These are phyloP conservation scores for Lutjanus campechanus DNA, from an alignment of 2,797 vertebrate genomes.

Conservation along the genomic window DNA sequence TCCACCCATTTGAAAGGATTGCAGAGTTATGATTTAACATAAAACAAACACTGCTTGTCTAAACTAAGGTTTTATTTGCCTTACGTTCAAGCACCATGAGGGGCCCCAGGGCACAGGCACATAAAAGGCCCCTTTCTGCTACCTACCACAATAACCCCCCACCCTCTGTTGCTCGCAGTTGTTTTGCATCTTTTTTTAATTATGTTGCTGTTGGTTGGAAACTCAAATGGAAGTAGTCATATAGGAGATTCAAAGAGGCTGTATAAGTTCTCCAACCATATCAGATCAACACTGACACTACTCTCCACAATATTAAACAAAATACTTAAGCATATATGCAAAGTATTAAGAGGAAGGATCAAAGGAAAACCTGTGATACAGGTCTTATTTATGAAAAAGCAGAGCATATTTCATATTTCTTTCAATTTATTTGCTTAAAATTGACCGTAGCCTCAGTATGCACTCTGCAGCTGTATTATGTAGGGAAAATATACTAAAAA, in stretches of 20 bases:
- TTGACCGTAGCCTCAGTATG: background rate
- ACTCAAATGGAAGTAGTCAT: background rate
- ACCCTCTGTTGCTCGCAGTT: background rate
- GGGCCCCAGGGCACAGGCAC: background rate
- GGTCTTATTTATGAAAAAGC: background rate
- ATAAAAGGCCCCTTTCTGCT: background rate
- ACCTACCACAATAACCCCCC: background rate
- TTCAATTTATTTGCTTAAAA: background rate
- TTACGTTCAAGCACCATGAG: background rate
- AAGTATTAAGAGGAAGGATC: background rate
- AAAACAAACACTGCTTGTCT: constrained; percentile 1
- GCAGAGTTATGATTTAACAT: background rate
- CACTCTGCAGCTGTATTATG: background rate
- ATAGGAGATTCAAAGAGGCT: background rate
- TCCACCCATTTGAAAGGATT: background rate
- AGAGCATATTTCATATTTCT: background rate
- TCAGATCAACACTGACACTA: background rate
- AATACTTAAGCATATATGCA: background rate
- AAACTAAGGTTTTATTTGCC: constrained; percentile 11
- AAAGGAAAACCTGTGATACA: background rate
- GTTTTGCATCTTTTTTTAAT: background rate
- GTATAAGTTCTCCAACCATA: background rate
- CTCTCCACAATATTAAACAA: background rate
- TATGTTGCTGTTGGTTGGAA: background rate
- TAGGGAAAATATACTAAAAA: background rate